Evolutionary conservation across 2,113 vertebrate genomes (phyloP).

Genomic region (Oreochromis spilurus): DNA sequence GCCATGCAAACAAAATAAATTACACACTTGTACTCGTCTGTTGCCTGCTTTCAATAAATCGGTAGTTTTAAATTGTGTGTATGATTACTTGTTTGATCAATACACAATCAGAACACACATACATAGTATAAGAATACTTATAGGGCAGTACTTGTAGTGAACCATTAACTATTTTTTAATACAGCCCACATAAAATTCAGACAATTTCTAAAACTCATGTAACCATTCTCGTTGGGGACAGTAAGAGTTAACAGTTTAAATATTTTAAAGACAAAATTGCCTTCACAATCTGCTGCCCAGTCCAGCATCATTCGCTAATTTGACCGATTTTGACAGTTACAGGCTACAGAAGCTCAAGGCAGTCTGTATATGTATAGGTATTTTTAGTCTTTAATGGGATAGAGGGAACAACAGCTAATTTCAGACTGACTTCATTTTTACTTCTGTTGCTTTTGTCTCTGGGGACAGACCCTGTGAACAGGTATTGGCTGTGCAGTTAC

Average conservation of each 20-base stretch:
- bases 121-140: background rate
- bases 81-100: conserved; percentile 1
- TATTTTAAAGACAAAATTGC: background rate
- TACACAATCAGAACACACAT: background rate
- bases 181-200: background rate
- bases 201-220: background rate
- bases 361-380: background rate
- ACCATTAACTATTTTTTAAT: background rate
- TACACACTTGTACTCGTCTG: background rate
- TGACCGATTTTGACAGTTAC: background rate
- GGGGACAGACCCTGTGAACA: background rate
- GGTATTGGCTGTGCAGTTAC: background rate
- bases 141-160: background rate
- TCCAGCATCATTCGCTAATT: background rate
- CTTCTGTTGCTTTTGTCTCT: background rate
- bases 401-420: background rate
- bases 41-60: background rate
- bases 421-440: background rate
- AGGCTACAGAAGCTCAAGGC: background rate
- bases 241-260: background rate
- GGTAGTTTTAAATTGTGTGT: background rate
- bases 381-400: background rate
- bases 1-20: conserved; percentile 13
- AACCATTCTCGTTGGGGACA: background rate
- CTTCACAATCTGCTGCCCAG: background rate